Conservation (phyloP, 2,113 vertebrate species). For the Xiphophorus couchianus region DNA sequence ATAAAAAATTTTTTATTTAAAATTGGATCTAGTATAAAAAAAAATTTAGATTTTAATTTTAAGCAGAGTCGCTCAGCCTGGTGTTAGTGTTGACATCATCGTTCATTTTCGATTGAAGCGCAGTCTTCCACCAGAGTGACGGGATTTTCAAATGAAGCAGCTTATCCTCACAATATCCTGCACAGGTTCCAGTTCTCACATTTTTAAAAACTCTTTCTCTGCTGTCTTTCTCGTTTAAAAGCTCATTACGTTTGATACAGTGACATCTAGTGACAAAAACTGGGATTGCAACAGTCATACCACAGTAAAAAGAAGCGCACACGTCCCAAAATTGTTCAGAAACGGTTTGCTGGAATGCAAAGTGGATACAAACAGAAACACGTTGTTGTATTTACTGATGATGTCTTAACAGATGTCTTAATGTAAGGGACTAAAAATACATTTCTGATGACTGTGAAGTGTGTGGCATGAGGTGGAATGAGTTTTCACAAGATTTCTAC, state of each 20-base stretch:
- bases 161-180: neutral
- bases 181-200: neutral
- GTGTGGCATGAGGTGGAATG: neutral
- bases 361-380: too few species aligned
- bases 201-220: neutral
- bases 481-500: constrained; percentile 17
- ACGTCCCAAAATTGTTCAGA: neutral
- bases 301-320: neutral
- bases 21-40: too few species aligned
- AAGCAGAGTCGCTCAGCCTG: too few species aligned
- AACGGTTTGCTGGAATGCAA: neutral
- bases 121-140: too few species aligned
- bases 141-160: neutral
- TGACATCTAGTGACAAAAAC: neutral
- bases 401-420: neutral
- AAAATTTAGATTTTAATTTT: too few species aligned
- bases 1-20: too few species aligned
- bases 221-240: neutral
- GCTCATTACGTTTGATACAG: neutral
- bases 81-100: neutral
- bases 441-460: neutral
- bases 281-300: neutral
- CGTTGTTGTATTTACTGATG: neutral
- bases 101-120: too few species aligned
- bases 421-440: neutral